phyloP scores from a whole-genome alignment of 2,113 vertebrate species.

The Plecturocebus donacophilus region DNA sequence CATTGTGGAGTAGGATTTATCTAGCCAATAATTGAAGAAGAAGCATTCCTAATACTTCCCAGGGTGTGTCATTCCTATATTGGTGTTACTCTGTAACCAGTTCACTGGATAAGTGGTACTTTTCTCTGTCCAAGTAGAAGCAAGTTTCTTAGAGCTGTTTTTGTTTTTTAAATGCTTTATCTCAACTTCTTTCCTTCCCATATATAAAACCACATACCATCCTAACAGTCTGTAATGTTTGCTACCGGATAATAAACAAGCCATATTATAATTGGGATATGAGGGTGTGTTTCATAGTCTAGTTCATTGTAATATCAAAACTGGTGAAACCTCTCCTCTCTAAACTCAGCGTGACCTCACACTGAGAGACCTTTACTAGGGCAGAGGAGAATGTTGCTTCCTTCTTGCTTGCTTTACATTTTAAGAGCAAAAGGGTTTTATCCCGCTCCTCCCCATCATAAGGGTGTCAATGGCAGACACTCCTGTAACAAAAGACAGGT shows the following conservation, averaged over 20 bases:
- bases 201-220: neutral
- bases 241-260: neutral
- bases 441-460: neutral
- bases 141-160: neutral
- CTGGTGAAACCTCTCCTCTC: neutral
- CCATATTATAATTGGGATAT: neutral
- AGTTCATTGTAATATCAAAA: neutral
- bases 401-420: neutral
- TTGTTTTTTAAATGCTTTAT: neutral
- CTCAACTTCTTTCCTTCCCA: neutral
- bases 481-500: neutral
- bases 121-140: neutral
- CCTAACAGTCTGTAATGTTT: neutral
- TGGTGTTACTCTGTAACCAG: neutral
- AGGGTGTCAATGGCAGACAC: neutral
- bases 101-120: neutral
- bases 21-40: neutral
- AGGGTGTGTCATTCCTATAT: neutral
- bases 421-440: neutral
- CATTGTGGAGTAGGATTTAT: neutral
- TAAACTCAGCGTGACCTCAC: neutral
- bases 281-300: neutral
- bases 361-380: neutral
- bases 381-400: neutral
- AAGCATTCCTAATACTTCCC: neutral